Evolutionary conservation across 1,140 invertebrate genomes (phyloP), one percentile per base, ranked within the genome.

Genomic region (Batillaria attramentaria): DNA sequence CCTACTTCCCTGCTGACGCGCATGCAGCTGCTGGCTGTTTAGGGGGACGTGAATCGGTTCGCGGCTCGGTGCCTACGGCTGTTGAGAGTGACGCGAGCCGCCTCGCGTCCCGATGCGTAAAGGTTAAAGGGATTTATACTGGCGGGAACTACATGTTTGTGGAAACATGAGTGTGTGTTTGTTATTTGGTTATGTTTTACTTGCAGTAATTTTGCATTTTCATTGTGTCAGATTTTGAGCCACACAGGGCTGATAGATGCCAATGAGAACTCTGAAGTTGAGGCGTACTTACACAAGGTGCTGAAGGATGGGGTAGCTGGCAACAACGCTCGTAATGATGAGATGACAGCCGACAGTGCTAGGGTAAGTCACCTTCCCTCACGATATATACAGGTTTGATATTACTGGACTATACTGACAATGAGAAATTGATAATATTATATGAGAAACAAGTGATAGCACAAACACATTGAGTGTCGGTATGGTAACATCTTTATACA

Each of bases 161-260:
- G n/a, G n/a, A 13, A 24, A 50, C 24, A 13, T 50, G 46, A 50
- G 46, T 50, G 46, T 50, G 10, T 50, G 31, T 28, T n/a, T n/a
- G n/a, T n/a, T n/a, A n/a, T n/a, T n/a, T n/a, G n/a, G n/a, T n/a
- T n/a, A n/a, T n/a, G n/a, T n/a, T n/a, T n/a, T n/a, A n/a, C n/a
- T n/a, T n/a, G n/a, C n/a, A n/a, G n/a, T n/a, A n/a, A n/a, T n/a
- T 31, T 37, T 37, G 33, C n/a, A 60, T 6, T 20, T 6, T 13
- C 20, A 0, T 39, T 75, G 33, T 77, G 60, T 68, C 77, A 81
- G 74, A 95, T 97, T 81, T 92, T 96, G 66, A 93, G 94, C 87
- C 95, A 97, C 87, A 91, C 97, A 42, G 94, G 93, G 33, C 93
- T 95, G 87, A 95, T 97, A 86, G 95, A 95, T 0, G 94, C 95